phyloP scores from a whole-genome alignment of 2,797 vertebrate species.

The Paratrypauchen microcephalus region DNA sequence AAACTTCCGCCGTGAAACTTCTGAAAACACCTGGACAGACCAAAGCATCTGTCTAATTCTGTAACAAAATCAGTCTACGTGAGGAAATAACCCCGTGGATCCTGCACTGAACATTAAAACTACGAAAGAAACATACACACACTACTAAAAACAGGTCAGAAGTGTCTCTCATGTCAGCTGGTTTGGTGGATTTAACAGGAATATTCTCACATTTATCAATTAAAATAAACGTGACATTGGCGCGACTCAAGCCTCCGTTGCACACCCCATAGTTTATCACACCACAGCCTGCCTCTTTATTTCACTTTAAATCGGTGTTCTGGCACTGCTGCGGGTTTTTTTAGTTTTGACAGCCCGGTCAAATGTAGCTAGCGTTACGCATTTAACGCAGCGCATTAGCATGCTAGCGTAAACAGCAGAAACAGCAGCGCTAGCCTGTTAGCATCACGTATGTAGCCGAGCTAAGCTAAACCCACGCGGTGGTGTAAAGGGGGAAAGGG shows the following conservation, averaged over 20 bases:
- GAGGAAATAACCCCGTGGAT: too few species aligned
- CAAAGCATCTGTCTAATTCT: not conserved
- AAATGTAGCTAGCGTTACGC: constrained; percentile 31
- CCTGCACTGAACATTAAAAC: not conserved
- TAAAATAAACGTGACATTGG: constrained; percentile 31
- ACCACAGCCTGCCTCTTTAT: not conserved
- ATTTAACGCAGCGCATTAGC: constrained; percentile 17
- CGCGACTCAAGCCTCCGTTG: constrained; percentile 34
- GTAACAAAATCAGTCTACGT: not conserved
- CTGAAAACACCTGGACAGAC: constrained; percentile 24
- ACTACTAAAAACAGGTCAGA: not conserved
- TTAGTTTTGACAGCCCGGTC: not conserved
- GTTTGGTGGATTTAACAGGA: constrained; percentile 35
- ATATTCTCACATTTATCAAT: constrained; percentile 48
- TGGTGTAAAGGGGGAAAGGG: constrained; percentile 28
- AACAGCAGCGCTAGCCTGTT: constrained; percentile 50
- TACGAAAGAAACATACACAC: not conserved
- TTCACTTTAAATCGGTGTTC: not conserved
- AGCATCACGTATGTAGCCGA: constrained; percentile 55
- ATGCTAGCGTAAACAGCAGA: constrained; percentile 41
- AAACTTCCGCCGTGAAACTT: constrained; percentile 28
- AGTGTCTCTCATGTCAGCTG: constrained; percentile 24
- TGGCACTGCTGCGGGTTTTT: not conserved
- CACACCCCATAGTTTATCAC: not conserved
- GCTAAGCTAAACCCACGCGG: constrained; percentile 76